Evolutionary conservation across 2,113 vertebrate species (phyloP).

Genomic region (Apus apus): DNA sequence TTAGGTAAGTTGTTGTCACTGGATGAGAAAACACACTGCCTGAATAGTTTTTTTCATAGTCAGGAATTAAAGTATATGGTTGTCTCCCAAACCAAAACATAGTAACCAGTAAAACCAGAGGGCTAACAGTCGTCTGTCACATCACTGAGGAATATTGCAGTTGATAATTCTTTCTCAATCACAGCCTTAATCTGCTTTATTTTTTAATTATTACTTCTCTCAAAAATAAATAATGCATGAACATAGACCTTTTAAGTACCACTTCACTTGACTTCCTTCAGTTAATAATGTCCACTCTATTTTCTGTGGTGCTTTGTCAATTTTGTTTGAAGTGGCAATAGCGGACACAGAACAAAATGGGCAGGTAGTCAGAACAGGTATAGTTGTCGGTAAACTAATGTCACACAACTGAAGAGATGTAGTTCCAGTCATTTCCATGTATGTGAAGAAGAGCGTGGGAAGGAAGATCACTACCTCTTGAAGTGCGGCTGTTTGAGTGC

Average conservation of each 20-base stretch:
- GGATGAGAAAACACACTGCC: neutral
- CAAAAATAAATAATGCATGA: neutral
- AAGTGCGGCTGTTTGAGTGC: accelerated
- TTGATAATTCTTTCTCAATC: neutral
- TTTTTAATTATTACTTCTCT: neutral
- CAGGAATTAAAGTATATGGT: neutral
- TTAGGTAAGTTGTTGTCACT: neutral
- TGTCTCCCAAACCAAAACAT: neutral
- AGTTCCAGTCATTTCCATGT: neutral
- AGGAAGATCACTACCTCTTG: neutral
- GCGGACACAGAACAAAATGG: accelerated
- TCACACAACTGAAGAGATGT: neutral
- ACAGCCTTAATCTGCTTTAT: neutral
- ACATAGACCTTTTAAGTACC: neutral
- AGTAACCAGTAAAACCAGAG: neutral
- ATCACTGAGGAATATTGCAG: neutral
- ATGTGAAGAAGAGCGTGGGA: accelerated
- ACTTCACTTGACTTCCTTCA: neutral
- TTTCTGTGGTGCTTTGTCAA: neutral
- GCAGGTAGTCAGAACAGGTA: neutral
- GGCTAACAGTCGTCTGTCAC: neutral
- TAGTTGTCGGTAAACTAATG: neutral
- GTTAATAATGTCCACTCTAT: neutral
- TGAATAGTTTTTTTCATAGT: neutral
- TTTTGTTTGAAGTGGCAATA: neutral